Base-by-base conservation (phyloP, 2,113 vertebrate genomes). In the Gallinago media region DNA sequence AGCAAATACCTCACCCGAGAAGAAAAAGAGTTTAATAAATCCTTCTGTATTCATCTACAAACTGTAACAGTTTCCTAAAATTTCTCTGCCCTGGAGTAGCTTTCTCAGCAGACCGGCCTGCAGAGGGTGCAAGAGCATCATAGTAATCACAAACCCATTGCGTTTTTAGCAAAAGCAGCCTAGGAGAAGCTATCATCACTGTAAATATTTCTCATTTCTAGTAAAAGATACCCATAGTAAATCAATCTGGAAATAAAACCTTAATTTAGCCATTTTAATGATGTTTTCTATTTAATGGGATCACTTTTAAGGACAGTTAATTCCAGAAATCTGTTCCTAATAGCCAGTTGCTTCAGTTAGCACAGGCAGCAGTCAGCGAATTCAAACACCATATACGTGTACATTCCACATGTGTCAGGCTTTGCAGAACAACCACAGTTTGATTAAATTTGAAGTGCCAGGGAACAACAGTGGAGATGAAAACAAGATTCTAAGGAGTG, bases 61-160 rank as follows among this genome's bases (percentile, higher is more conserved):
- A n/a, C 40, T 47, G 25, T 34, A 31, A 15, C 11, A 46, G 70
- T n/a, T 76, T 11, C 27, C 27, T 26, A 18, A 15, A 9, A 8
- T 1, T 5, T 29, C 25, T 17, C 47, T 46, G 82, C 27, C 21
- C 17, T 55, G 38, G 9, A 70, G 22, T 6, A 22, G 29, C 61
- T 47, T 47, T 42, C 27, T 16, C 15, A 32, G 29, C 14, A 47
- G 32, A 15, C 3, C 19, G 46, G 72, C 82, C 95, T 92, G 90
- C 47, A 94, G 97, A 95, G 95, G 93, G 93, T 63, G 94, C 90
- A 84, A 59, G 42, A 86, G 83, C 31, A 77, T 27, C 68, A 38
- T 3, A 34, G 52, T 55, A 54, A 21, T 40, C 32, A 31, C 36
- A 65, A 81, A 2, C 13, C 23, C 49, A 3, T 1, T 8, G 7